Evolutionary conservation across 2,888 invertebrate species (phyloP), one percentile per base, ranked within the genome.

Genomic region (Cryptosula pallasiana): DNA sequence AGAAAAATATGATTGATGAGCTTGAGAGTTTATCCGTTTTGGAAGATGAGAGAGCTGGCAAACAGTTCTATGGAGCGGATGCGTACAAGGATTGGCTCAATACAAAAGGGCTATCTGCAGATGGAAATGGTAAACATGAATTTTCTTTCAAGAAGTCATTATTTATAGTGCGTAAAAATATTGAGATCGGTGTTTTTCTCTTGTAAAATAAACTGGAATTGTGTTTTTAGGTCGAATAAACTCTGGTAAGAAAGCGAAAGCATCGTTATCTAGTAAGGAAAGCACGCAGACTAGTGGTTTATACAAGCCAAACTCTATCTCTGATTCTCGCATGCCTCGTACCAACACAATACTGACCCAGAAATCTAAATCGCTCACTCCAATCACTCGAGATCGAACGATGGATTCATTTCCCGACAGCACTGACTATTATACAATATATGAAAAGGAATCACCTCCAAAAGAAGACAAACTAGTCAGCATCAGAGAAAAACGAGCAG

Each of bases 1-100:
- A 79, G 71, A 58, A 81, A 25, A 80, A 81, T 74, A 83, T 83
- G 80, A 80, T 81, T 73, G 80, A 83, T 69, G 79, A 82, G 1
- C 75, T 84, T 35, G 74, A 77, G 69, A 81, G 82, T 72, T 75
- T 83, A 70, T 81, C 83, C 25, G 32, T 63, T 13, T 45, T 70
- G 73, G 76, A 78, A 1, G 82, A 81, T 45, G 77, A 78, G n/a
- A 78, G 80, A 72, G 78, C 81, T 74, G 78, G 78, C 54, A 79
- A 80, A 73, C 54, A 57, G 54, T 70, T 58, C 69, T 69, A 71
- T 29, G 82, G 81, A n/a, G 79, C 81, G 54, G 75, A 79, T 32
- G 80, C 81, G 3, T 82, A 80, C 73, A 77, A 80, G 36, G 76
- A 81, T 23, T 82, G 81, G 81, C 73, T 80, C 13, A 72, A 73